These are phyloP conservation scores for Folsomia candida DNA, from an alignment of 2,888 invertebrate species.

Conservation along the genomic window DNA sequence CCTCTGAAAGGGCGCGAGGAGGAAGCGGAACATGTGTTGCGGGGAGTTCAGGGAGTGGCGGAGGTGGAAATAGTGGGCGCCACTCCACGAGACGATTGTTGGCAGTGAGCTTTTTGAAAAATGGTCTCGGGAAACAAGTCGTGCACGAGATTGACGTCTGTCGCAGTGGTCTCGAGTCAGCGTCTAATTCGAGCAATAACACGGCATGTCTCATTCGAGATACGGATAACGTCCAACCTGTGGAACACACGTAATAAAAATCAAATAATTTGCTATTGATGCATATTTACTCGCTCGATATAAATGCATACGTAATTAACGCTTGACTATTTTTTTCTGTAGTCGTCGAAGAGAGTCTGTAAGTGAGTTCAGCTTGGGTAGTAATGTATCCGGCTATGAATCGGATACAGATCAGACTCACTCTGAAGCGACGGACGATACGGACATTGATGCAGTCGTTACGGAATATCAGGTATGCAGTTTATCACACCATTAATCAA, in stretches of 20 bases:
- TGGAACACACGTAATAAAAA: slow-evolving; percentile 32
- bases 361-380: slow-evolving; percentile 46
- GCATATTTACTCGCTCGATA: too few relatives aligned
- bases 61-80: neutral
- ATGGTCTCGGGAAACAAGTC: slow-evolving; percentile 45
- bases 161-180: neutral
- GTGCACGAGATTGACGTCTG: slow-evolving; percentile 42
- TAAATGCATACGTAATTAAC: too few relatives aligned
- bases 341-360: slow-evolving; percentile 38
- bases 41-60: neutral
- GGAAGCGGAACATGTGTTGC: neutral
- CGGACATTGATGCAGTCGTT: slow-evolving; percentile 74
- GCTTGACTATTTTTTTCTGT: neutral
- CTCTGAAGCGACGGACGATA: slow-evolving; percentile 52
- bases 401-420: slow-evolving; percentile 57
- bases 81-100: slow-evolving; percentile 42
- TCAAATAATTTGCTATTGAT: slow-evolving; percentile 1
- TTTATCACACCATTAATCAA: too few relatives aligned
- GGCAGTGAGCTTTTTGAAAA: slow-evolving; percentile 47
- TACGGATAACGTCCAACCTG: slow-evolving; percentile 38
- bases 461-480: slow-evolving; percentile 69
- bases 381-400: slow-evolving; percentile 51
- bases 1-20: neutral
- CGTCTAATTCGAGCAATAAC: slow-evolving; percentile 28
- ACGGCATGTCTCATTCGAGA: slow-evolving; percentile 48